Conservation (phyloP, 2,888 invertebrate genomes). For the Polia nebulosa region DNA sequence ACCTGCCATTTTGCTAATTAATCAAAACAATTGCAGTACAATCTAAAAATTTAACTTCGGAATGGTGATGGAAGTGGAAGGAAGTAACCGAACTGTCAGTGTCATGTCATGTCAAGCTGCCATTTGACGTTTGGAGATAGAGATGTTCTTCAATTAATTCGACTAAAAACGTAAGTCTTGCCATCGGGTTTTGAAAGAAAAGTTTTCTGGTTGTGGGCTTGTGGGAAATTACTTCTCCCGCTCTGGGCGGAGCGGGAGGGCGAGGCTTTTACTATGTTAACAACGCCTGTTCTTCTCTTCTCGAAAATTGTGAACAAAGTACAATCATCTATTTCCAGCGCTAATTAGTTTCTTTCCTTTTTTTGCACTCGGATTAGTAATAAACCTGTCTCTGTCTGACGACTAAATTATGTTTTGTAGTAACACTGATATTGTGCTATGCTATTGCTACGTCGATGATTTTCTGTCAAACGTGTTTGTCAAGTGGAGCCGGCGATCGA, state of each 20-base stretch:
- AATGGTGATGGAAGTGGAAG: slow-evolving; percentile 67
- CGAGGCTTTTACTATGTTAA: too few species aligned
- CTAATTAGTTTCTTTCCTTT: not conserved
- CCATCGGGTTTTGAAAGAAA: not conserved
- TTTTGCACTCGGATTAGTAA: too few species aligned
- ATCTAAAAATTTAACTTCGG: slow-evolving; percentile 74
- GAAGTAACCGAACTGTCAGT: slow-evolving; percentile 58
- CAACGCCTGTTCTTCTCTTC: too few species aligned
- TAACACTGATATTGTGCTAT: slow-evolving; percentile 62
- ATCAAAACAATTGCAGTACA: slow-evolving; percentile 79
- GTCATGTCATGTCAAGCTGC: too few species aligned
- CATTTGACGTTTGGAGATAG: slow-evolving; percentile 36
- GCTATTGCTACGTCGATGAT: slow-evolving; percentile 86
- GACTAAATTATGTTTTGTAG: slow-evolving; percentile 40
- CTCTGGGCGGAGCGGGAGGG: too few species aligned
- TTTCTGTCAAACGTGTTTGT: slow-evolving; percentile 78
- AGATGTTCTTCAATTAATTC: not conserved
- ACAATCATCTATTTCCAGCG: not conserved
- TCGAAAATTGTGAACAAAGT: too few species aligned
- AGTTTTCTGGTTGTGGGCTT: too few species aligned
- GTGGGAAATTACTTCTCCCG: too few species aligned
- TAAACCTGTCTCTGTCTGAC: not conserved
- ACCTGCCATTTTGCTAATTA: slow-evolving; percentile 82
- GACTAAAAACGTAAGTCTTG: not conserved
- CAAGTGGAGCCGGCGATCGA: slow-evolving; percentile 69